Conservation (phyloP, 1,140 invertebrate species). For the Drosophila mayri region DNA sequence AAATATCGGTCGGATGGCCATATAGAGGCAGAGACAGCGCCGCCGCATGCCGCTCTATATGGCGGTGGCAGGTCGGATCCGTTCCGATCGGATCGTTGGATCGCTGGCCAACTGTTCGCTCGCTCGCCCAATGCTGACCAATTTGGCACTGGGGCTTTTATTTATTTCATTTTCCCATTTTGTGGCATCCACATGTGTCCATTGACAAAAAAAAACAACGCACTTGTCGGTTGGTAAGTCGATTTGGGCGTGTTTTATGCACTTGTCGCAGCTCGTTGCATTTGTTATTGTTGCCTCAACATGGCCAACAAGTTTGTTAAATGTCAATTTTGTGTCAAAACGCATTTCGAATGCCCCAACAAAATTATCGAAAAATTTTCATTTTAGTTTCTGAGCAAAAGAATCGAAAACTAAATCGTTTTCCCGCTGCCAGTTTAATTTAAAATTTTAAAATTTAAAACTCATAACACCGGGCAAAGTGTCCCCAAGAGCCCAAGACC, state of each 20-base stretch:
- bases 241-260: slow-evolving; percentile 74
- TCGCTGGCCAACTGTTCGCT: slow-evolving; percentile 45
- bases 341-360: slow-evolving; percentile 55
- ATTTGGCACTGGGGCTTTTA: slow-evolving; percentile 47
- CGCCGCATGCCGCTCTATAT: slow-evolving; percentile 56
- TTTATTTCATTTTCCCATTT: slow-evolving; percentile 37
- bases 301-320: slow-evolving; percentile 75
- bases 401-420: slow-evolving; percentile 17
- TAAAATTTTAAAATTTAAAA: slow-evolving; percentile 47
- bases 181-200: slow-evolving; percentile 37
- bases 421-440: slow-evolving; percentile 34
- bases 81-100: slow-evolving; percentile 35
- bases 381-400: slow-evolving; percentile 6
- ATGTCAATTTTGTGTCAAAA: slow-evolving; percentile 82
- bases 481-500: slow-evolving; percentile 32
- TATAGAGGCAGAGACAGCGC: slow-evolving; percentile 62
- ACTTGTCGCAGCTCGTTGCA: slow-evolving; percentile 49
- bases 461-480: slow-evolving; percentile 27
- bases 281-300: slow-evolving; percentile 54
- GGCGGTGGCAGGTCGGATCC: slow-evolving; percentile 55
- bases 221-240: slow-evolving; percentile 47
- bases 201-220: slow-evolving; percentile 29
- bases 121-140: slow-evolving; percentile 58
- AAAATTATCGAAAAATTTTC: slow-evolving; percentile 23
- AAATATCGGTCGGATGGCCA: slow-evolving; percentile 78